Percentiles rank a stretch among this genome's conserved stretches.
phyloP scores from a whole-genome alignment of 2,888 invertebrate genomes.

The Agapetus fuscipes region DNA sequence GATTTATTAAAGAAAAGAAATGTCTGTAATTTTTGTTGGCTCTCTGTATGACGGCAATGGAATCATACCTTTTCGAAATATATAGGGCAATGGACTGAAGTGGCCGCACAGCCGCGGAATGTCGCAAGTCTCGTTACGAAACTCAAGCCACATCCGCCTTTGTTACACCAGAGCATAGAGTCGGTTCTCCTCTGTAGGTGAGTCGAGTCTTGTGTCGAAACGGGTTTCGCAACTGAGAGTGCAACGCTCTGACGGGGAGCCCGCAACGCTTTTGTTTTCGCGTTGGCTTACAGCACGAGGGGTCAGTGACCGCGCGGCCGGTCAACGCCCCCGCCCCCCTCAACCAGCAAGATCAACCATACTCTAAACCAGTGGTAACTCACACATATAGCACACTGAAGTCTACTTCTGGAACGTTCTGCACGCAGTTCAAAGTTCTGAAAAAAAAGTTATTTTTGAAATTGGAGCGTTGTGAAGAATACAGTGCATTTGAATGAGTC shows the following conservation, averaged over 20 bases:
- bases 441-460: no score
- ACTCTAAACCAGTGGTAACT: no score
- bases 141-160: no score
- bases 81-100: slow-evolving; percentile 12
- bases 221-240: slow-evolving; percentile 19
- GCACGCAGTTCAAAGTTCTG: no score
- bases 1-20: no score
- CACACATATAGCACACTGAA: no score
- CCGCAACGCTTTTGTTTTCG: slow-evolving; percentile 41
- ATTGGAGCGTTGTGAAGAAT: no score
- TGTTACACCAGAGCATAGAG: no score
- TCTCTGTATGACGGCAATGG: slow-evolving; percentile 5
- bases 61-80: slow-evolving; percentile 14
- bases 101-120: neutral
- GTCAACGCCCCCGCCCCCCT: slow-evolving; percentile 14
- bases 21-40: no score
- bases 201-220: slow-evolving; percentile 5
- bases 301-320: slow-evolving; percentile 13
- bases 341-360: no score
- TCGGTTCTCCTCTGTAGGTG: neutral
- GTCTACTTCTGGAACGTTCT: no score
- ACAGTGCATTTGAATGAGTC: no score
- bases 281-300: slow-evolving; percentile 24
- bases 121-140: slow-evolving; percentile 3
- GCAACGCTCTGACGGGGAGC: slow-evolving; percentile 19